A percentile compares a stretch with the other conserved stretches of the same genome.
Conservation (phyloP, 2,113 vertebrate genomes). For the Oncorhynchus nerka region DNA sequence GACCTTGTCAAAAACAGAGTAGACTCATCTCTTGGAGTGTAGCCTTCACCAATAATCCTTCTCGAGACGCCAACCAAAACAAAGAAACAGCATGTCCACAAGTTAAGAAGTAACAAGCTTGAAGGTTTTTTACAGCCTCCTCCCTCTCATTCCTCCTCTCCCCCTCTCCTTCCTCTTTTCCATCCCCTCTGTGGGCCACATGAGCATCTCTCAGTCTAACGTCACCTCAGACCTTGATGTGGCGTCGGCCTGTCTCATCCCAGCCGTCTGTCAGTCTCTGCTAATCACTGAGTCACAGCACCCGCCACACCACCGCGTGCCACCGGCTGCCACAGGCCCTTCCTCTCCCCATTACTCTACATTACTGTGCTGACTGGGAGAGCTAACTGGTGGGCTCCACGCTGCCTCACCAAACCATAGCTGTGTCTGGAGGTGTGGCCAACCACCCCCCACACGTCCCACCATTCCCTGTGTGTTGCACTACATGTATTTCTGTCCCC, state of each 20-base stretch:
- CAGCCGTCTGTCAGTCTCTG: constrained; percentile 54
- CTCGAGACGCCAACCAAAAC: constrained; percentile 46
- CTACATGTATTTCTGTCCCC: constrained; percentile 16
- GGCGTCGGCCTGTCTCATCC: constrained; percentile 60
- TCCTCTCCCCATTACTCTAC: constrained; percentile 9
- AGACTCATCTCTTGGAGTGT: neutral
- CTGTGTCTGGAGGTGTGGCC: constrained; percentile 26
- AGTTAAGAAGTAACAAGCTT: constrained; percentile 43
- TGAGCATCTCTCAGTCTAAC: constrained; percentile 46
- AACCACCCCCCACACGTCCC: constrained; percentile 30
- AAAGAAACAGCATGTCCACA: constrained; percentile 46
- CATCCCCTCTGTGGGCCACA: constrained; percentile 61
- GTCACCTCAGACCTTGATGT: constrained; percentile 65
- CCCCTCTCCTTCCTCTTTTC: constrained; percentile 23
- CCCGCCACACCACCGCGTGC: constrained; percentile 48
- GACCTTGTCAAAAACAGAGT: neutral
- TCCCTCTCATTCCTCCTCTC: neutral
- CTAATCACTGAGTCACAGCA: constrained; percentile 73
- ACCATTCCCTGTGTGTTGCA: constrained; percentile 14
- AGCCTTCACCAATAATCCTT: neutral
- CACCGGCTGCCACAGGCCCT: constrained; percentile 42
- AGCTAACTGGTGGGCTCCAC: constrained; percentile 30
- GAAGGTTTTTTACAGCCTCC: constrained; percentile 27
- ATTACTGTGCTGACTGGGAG: constrained; percentile 24
- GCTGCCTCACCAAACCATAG: constrained; percentile 38